A percentile compares a stretch with the other conserved stretches of the same genome.
These are phyloP conservation scores for Nomada lathburiana DNA, from an alignment of 2,888 invertebrate species.

Conservation along the genomic window DNA sequence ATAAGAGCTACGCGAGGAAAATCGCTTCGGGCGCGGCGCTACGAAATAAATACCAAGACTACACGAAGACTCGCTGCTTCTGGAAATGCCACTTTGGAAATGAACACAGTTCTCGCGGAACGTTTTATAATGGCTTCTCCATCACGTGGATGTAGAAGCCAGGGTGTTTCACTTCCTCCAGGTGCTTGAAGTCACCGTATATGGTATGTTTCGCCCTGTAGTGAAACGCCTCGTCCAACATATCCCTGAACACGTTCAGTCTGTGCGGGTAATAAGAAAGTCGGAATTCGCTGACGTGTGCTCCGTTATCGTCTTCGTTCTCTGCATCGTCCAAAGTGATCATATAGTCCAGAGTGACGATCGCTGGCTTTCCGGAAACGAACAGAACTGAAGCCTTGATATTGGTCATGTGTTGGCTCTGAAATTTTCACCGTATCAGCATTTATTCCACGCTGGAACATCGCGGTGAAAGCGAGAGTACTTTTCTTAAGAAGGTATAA, in stretches of 20 bases:
- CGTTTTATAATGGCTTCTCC: constrained; percentile 85
- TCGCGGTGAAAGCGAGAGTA: neutral
- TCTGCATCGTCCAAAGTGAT: constrained; percentile 84
- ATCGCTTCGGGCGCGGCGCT: neutral
- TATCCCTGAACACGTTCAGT: constrained; percentile 89
- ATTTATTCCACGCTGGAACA: neutral
- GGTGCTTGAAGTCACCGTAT: constrained; percentile 92
- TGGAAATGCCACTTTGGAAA: no score
- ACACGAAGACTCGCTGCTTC: neutral
- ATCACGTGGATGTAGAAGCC: constrained; percentile 95
- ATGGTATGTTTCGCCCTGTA: constrained; percentile 88
- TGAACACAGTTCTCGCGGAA: neutral
- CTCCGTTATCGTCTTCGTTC: constrained; percentile 76
- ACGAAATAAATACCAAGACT: constrained; percentile 10
- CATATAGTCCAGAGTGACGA: constrained; percentile 93
- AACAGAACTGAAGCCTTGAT: constrained; percentile 94
- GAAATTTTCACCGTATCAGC: constrained; percentile 73
- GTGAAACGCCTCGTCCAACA: constrained; percentile 90
- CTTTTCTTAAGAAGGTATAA: neutral
- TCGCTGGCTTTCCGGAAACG: constrained; percentile 90
- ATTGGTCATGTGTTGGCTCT: constrained; percentile 93
- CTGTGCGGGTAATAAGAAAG: constrained; percentile 95
- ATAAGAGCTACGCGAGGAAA: neutral
- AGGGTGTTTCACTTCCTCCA: constrained; percentile 88
- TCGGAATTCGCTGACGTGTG: constrained; percentile 90